phyloP scores from a whole-genome alignment of 2,888 invertebrate genomes.

The Tinea trinotella region DNA sequence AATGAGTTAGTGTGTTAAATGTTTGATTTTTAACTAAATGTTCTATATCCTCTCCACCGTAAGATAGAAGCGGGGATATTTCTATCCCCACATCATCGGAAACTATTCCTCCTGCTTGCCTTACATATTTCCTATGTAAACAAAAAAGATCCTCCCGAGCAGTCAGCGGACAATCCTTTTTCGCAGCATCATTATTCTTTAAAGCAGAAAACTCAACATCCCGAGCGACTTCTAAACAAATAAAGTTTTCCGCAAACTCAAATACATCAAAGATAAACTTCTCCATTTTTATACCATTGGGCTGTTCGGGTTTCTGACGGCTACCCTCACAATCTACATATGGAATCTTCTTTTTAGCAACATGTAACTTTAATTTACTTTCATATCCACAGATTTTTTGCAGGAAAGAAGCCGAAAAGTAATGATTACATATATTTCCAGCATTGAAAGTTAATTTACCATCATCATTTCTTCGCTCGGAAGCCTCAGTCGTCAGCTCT shows the following conservation, averaged over 20 bases:
- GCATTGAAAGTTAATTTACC: constrained; percentile 92
- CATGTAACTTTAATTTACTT: constrained; percentile 86
- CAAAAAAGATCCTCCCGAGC: constrained; percentile 83
- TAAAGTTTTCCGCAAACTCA: constrained; percentile 91
- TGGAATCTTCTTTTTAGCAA: constrained; percentile 98
- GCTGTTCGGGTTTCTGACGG: constrained; percentile 80
- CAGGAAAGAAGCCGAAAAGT: constrained; percentile 91
- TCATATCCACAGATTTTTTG: constrained; percentile 81
- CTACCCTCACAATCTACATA: constrained; percentile 81
- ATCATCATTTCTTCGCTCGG: constrained; percentile 82
- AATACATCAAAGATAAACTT: constrained; percentile 99
- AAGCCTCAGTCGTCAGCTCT: constrained; percentile 91
- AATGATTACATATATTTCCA: constrained; percentile 99
- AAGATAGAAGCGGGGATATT: constrained; percentile 92
- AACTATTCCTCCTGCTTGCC: constrained; percentile 85
- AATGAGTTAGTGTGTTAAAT: constrained; percentile 75
- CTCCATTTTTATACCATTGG: constrained; percentile 98
- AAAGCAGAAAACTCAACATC: constrained; percentile 97
- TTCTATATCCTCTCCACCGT: constrained; percentile 89
- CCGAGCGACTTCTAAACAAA: constrained; percentile 92
- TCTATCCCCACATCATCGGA: constrained; percentile 81
- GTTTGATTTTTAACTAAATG: constrained; percentile 76
- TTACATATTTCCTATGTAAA: constrained; percentile 85
- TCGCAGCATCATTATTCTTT: constrained; percentile 91
- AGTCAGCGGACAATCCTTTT: constrained; percentile 93